Conservation (phyloP, 2,797 vertebrate species). For the Balearica regulorum region DNA sequence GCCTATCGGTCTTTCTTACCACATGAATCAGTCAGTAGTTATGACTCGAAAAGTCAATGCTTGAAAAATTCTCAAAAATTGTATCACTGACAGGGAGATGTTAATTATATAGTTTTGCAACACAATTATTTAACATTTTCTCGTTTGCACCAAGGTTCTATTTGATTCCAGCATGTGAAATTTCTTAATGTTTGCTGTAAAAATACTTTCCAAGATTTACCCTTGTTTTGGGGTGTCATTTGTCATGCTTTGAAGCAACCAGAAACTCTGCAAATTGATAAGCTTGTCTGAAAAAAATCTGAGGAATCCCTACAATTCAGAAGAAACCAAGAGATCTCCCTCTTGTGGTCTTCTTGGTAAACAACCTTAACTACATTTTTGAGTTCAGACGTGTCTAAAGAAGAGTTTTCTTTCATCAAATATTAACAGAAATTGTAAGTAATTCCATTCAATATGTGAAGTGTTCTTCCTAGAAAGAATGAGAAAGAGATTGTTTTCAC, state of each 20-base stretch:
- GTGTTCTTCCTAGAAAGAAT: slow-evolving; percentile 53
- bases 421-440: slow-evolving; percentile 19
- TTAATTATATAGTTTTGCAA: not conserved
- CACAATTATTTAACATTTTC: not conserved
- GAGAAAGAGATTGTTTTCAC: slow-evolving; percentile 69
- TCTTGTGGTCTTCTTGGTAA: slow-evolving; percentile 45
- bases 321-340: not conserved
- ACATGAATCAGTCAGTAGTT: not conserved
- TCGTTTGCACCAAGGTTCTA: not conserved
- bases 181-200: not conserved
- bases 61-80: not conserved
- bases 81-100: not conserved
- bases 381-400: not conserved
- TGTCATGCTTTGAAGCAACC: not conserved
- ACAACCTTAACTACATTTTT: not conserved
- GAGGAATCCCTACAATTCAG: not conserved
- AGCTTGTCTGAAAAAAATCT: not conserved
- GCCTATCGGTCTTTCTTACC: not conserved
- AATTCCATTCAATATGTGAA: slow-evolving; percentile 6
- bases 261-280: not conserved
- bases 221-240: not conserved
- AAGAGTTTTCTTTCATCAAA: not conserved
- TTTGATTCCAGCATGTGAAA: not conserved
- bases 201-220: not conserved
- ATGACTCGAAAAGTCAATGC: not conserved